Evolutionary conservation across 1,140 invertebrate species (phyloP).

Genomic region (Chlorops oryzae): DNA sequence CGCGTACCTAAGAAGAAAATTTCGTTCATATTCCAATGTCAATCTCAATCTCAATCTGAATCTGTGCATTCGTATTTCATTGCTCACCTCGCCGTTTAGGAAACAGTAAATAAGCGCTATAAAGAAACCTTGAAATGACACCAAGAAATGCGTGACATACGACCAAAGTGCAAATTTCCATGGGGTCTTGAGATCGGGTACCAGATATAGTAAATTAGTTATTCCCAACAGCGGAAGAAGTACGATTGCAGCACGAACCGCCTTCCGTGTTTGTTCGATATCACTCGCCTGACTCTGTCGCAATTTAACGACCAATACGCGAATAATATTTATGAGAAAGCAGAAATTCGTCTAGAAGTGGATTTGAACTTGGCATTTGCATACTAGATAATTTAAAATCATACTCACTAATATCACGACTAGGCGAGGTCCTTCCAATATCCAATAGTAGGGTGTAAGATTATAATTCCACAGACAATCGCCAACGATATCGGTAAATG

Average conservation of each 20-base stretch:
- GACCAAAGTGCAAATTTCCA: slow-evolving; percentile 74
- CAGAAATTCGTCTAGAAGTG: slow-evolving; percentile 67
- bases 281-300: slow-evolving; percentile 70
- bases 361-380: slow-evolving; percentile 28
- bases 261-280: slow-evolving; percentile 75
- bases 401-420: slow-evolving; percentile 61
- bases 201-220: slow-evolving; percentile 69
- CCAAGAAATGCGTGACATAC: slow-evolving; percentile 71
- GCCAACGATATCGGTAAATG: slow-evolving; percentile 47
- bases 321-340: slow-evolving; percentile 78
- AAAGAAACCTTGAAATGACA: slow-evolving; percentile 82
- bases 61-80: not conserved
- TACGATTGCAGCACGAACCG: slow-evolving; percentile 70
- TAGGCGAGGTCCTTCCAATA: slow-evolving; percentile 75
- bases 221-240: slow-evolving; percentile 76
- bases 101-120: slow-evolving; percentile 83
- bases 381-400: not conserved
- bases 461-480: slow-evolving; percentile 81
- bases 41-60: too few relatives aligned
- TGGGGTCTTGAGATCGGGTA: slow-evolving; percentile 59
- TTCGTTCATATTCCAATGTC: too few relatives aligned
- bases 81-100: slow-evolving; percentile 75
- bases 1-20: slow-evolving; percentile 48
- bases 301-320: slow-evolving; percentile 76
- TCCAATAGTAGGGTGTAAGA: slow-evolving; percentile 75